Conservation (phyloP, 30 jellyfish, hydroid and myxozoan species). For the Aurelia sp. region DNA sequence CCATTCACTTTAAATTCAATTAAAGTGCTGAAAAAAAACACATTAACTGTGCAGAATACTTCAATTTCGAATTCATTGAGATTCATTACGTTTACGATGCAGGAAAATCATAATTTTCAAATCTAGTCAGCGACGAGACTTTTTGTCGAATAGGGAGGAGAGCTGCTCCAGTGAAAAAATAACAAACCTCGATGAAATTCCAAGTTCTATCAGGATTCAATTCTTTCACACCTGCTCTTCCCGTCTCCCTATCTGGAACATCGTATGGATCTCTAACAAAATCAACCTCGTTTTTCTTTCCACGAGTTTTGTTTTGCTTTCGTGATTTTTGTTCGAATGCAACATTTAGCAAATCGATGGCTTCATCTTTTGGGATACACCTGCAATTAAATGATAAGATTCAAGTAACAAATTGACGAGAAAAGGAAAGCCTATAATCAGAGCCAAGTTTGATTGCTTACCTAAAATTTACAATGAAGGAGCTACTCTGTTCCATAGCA, state of each 20-base stretch:
- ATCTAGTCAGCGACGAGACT: no score
- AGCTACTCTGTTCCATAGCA: no score
- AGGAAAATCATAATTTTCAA: no score
- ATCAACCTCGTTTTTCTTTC: constrained; percentile 22
- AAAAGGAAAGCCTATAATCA: no score
- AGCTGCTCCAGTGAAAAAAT: not conserved
- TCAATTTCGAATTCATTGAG: no score
- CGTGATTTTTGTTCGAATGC: constrained; percentile 82
- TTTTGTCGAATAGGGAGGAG: not conserved
- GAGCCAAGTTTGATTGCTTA: no score
- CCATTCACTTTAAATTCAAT: no score
- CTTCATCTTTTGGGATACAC: constrained; percentile 77
- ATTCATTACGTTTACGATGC: no score
- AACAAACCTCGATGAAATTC: constrained; percentile 88
- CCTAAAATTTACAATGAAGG: no score
- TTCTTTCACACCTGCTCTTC: constrained; percentile 78
- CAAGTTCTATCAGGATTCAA: constrained; percentile 67
- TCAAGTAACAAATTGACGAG: no score
- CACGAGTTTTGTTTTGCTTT: constrained; percentile 3
- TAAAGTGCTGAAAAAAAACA: no score
- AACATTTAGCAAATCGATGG: constrained; percentile 87
- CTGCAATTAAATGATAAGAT: constrained; percentile 16
- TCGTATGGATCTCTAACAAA: constrained; percentile 46
- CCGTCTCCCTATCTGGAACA: constrained; percentile 93
- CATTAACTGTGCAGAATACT: no score